Evolutionary conservation across 2,797 vertebrate species (phyloP).

Genomic region (Rallus crepitans): DNA sequence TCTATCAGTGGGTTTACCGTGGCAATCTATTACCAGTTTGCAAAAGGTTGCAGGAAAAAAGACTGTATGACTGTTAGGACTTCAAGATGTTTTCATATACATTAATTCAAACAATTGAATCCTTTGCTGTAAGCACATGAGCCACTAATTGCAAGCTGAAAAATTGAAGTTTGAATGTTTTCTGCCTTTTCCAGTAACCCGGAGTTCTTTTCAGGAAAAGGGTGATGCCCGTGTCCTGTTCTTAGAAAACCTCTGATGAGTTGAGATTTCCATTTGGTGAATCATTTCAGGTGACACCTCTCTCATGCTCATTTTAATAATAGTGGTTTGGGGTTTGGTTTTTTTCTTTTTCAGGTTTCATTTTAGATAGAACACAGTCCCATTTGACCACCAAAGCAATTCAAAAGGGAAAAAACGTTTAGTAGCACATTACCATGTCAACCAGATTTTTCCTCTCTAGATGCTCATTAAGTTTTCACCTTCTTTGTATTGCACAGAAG

Average conservation of each 20-base stretch:
- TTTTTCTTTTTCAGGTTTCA: constrained; percentile 49
- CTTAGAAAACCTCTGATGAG: constrained; percentile 40
- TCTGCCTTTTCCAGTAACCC: not conserved
- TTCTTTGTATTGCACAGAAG: not conserved
- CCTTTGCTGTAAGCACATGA: not conserved
- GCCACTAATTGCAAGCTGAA: not conserved
- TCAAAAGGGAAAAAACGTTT: not conserved
- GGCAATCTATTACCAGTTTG: not conserved
- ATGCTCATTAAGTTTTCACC: not conserved
- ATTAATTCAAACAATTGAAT: not conserved
- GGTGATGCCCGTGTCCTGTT: not conserved
- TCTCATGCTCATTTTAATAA: constrained; percentile 5
- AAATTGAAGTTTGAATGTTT: not conserved
- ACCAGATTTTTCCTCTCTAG: not conserved
- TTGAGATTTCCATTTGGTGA: constrained; percentile 4
- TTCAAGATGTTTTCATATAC: not conserved
- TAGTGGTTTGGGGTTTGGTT: not conserved
- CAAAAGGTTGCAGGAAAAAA: not conserved
- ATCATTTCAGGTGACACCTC: constrained; percentile 35
- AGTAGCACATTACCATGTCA: not conserved
- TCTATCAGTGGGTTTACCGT: not conserved
- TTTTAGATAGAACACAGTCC: constrained; percentile 12
- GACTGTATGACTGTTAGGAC: not conserved
- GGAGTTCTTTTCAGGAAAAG: not conserved
- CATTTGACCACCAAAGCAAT: not conserved